These are phyloP conservation scores for Blastobasis lacticolella DNA, from an alignment of 2,888 invertebrate genomes.

Conservation along the genomic window DNA sequence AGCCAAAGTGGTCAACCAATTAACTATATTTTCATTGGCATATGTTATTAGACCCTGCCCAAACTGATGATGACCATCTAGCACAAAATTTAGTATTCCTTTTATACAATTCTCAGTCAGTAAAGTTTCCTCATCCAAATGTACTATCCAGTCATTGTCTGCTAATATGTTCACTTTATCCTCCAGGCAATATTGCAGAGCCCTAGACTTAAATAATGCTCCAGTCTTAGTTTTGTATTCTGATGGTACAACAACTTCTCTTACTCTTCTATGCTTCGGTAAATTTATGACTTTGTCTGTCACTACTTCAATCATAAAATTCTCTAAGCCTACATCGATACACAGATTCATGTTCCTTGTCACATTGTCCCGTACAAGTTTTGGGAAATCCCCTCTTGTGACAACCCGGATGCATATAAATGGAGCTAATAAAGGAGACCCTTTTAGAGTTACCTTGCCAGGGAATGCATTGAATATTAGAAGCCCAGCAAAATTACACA, in stretches of 20 bases:
- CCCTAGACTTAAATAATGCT: constrained; percentile 94
- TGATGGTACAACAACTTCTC: constrained; percentile 91
- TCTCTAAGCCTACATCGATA: constrained; percentile 91
- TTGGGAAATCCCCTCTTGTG: constrained; percentile 94
- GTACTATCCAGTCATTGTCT: constrained; percentile 97
- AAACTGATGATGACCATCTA: constrained; percentile 95
- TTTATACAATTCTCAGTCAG: constrained; percentile 92
- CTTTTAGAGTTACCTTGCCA: constrained; percentile 90
- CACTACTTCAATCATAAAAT: constrained; percentile 96
- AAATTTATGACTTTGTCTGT: constrained; percentile 90
- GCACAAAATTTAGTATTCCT: constrained; percentile 94
- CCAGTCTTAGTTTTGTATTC: constrained; percentile 92
- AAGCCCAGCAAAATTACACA: constrained; percentile 91
- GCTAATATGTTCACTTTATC: constrained; percentile 88
- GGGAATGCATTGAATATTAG: constrained; percentile 95
- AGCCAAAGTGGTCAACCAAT: constrained; percentile 96
- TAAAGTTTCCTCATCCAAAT: constrained; percentile 96
- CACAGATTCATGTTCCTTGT: constrained; percentile 90
- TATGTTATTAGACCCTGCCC: constrained; percentile 97
- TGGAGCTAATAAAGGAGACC: constrained; percentile 92
- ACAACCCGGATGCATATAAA: constrained; percentile 96
- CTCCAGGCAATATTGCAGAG: constrained; percentile 96
- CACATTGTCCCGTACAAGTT: constrained; percentile 91
- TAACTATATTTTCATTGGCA: constrained; percentile 96
- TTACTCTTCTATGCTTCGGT: constrained; percentile 84